A percentile compares a stretch with the other conserved stretches of the same genome.
phyloP scores from a whole-genome alignment of 2,113 vertebrate genomes.

The Hippocampus comes region DNA sequence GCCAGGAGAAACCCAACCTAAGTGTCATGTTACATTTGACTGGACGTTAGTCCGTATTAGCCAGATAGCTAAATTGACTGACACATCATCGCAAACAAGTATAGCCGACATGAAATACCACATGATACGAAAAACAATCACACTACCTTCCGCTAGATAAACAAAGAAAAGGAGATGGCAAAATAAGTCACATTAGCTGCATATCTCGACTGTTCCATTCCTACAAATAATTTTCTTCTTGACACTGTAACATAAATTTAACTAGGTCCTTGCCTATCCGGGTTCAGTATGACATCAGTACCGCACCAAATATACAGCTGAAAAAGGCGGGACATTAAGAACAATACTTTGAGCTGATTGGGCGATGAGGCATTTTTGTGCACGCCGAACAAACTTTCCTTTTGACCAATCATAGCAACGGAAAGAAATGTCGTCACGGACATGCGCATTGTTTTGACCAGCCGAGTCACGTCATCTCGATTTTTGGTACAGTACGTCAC shows the following conservation, averaged over 20 bases:
- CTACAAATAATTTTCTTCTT: constrained; percentile 5
- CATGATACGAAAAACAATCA: neutral
- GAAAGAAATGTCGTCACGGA: no score
- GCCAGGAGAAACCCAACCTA: neutral
- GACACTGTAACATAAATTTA: constrained; percentile 15
- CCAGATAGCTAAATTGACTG: constrained; percentile 20
- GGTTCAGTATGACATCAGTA: neutral
- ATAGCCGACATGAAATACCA: neutral
- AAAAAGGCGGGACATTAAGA: no score
- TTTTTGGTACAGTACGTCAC: no score
- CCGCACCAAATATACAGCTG: no score
- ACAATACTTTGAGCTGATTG: no score
- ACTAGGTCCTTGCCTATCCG: constrained; percentile 20
- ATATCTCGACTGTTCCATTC: constrained; percentile 53
- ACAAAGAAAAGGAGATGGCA: constrained; percentile 31
- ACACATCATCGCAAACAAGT: constrained; percentile 46
- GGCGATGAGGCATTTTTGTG: no score
- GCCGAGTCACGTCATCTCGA: no score
- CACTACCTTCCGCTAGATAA: constrained; percentile 75
- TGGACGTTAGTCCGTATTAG: neutral
- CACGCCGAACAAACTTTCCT: no score
- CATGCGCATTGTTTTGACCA: no score
- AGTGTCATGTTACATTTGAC: neutral
- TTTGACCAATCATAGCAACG: no score
- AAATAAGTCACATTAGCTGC: constrained; percentile 33